Percentiles rank a stretch among this genome's conserved stretches.
Conservation (phyloP, 1,140 invertebrate species). For the Asbolus verrucosus region DNA sequence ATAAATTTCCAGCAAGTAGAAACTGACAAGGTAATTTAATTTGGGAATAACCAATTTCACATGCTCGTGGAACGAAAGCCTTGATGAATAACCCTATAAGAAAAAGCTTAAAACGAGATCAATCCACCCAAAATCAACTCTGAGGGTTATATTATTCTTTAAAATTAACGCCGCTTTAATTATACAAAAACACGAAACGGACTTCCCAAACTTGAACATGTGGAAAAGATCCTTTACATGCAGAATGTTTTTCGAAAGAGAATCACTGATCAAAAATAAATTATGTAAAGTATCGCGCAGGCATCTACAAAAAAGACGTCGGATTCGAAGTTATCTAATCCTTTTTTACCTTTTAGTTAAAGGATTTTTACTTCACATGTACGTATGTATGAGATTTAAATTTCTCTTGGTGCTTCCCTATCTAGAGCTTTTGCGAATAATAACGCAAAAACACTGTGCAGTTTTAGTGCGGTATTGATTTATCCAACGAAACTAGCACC, state of each 20-base stretch:
- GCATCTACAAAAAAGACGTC: conserved; percentile 21
- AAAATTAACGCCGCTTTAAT: conserved; percentile 26
- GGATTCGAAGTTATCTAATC: conserved; percentile 1
- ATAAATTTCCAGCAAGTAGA: not conserved
- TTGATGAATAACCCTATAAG: not conserved
- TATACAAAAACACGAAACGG: not conserved
- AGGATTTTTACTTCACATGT: conserved; percentile 3
- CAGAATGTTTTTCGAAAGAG: not conserved
- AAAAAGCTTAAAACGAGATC: not conserved
- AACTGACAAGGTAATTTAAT: not conserved
- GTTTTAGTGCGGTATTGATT: not conserved
- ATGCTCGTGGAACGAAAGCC: not conserved
- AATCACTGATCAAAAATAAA: conserved; percentile 31
- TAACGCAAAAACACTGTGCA: too few relatives aligned
- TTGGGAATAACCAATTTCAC: conserved; percentile 10
- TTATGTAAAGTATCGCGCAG: conserved; percentile 14
- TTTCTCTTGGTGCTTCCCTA: not conserved
- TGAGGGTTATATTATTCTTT: not conserved
- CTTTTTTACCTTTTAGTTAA: conserved; percentile 20
- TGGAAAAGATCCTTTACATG: too few relatives aligned
- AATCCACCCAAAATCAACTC: not conserved
- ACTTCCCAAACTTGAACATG: not conserved
- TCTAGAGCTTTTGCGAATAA: not conserved
- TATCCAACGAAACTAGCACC: not conserved
- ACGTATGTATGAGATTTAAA: too few relatives aligned